These are phyloP conservation scores for Philopotamus ludificatus DNA, from an alignment of 1,140 invertebrate genomes.

Conservation along the genomic window DNA sequence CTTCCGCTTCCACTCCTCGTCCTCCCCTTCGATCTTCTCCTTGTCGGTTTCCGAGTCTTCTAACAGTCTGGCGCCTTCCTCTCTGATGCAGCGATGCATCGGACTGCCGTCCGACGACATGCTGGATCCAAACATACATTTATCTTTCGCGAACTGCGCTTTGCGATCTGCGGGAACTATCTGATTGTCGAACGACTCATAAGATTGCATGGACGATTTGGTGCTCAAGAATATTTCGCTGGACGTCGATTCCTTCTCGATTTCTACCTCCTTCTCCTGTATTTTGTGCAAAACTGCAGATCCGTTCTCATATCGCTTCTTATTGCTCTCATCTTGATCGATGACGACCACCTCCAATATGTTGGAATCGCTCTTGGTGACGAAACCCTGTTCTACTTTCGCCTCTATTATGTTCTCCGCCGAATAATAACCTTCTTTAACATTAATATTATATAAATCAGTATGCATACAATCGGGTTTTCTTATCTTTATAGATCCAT, in stretches of 20 bases:
- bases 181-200: conserved; percentile 33
- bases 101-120: conserved; percentile 47
- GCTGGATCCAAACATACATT: conserved; percentile 34
- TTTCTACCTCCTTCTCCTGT: background rate
- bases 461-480: conserved; percentile 28
- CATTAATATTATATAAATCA: conserved; percentile 38
- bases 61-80: conserved; percentile 39
- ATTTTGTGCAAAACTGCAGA: conserved; percentile 7
- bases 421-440: conserved; percentile 48
- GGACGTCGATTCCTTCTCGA: conserved; percentile 31
- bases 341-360: conserved; percentile 33
- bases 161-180: conserved; percentile 20
- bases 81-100: conserved; percentile 41
- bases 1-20: conserved; percentile 48
- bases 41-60: conserved; percentile 46
- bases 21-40: conserved; percentile 48
- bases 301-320: conserved; percentile 15
- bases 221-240: conserved; percentile 41
- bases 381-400: conserved; percentile 32
- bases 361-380: conserved; percentile 40
- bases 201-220: conserved; percentile 44
- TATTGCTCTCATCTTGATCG: background rate
- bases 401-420: conserved; percentile 50
- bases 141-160: conserved; percentile 32
- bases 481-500: conserved; percentile 25